Evolutionary conservation across 2,888 invertebrate genomes (phyloP).

Genomic region (Monochamus alternatus): DNA sequence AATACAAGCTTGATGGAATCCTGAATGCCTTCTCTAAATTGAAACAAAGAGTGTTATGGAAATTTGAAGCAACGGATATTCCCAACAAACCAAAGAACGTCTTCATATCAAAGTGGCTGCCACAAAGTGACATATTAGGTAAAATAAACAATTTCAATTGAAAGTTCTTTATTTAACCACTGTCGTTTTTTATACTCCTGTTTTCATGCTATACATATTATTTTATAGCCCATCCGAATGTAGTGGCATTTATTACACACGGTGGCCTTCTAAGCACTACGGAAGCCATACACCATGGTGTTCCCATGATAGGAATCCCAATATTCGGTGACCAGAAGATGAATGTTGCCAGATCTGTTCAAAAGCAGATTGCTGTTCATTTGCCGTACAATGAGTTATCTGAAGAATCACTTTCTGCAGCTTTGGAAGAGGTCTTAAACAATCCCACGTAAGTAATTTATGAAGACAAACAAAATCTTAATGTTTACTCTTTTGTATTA

Average conservation of each 20-base stretch:
- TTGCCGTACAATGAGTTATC: conserved; percentile 49
- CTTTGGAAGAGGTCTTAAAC: conserved; percentile 51
- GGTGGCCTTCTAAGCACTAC: conserved; percentile 75
- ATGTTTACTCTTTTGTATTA: too few relatives aligned
- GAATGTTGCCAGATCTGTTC: conserved; percentile 70
- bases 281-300: conserved; percentile 72
- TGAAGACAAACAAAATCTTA: too few relatives aligned
- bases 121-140: conserved; percentile 71
- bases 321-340: conserved; percentile 72
- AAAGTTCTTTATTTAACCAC: too few relatives aligned
- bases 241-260: conserved; percentile 75
- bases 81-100: conserved; percentile 71
- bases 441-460: conserved; percentile 48
- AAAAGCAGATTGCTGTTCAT: conserved; percentile 52
- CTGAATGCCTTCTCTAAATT: conserved; percentile 65
- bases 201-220: too few relatives aligned
- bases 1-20: conserved; percentile 61
- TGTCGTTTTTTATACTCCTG: too few relatives aligned
- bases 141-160: conserved; percentile 3
- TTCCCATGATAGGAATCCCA: conserved; percentile 73
- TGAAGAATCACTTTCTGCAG: conserved; percentile 47
- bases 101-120: conserved; percentile 77
- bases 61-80: conserved; percentile 64
- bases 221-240: conserved; percentile 72
- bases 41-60: conserved; percentile 70